phyloP scores from a whole-genome alignment of 2,797 vertebrate genomes.

The Vultur gryphus region DNA sequence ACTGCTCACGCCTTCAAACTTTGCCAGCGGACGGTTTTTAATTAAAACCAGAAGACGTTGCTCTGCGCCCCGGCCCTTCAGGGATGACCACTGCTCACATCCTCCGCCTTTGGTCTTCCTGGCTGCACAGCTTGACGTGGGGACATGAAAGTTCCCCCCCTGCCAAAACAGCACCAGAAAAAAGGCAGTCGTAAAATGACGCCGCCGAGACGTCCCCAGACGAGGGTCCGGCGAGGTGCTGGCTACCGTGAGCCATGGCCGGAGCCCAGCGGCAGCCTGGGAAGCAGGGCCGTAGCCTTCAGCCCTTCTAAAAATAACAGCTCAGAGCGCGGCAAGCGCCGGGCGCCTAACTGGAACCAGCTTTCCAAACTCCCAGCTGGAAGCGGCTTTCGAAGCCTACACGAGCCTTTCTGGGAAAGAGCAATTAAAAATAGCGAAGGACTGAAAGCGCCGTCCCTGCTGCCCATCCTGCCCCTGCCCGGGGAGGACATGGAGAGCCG shows the following conservation, averaged over 20 bases:
- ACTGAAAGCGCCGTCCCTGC: background rate
- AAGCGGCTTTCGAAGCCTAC: background rate
- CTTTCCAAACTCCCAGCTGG: conserved; percentile 46
- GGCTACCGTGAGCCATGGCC: background rate
- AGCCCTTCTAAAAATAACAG: conserved; percentile 42
- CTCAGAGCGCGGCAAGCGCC: background rate
- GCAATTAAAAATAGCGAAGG: conserved; percentile 38
- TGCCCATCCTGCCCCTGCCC: background rate
- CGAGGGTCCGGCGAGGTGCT: rapidly evolving
- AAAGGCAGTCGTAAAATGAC: background rate
- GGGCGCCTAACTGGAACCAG: conserved; percentile 51
- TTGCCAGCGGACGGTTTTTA: conserved; percentile 43
- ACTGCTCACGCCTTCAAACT: background rate
- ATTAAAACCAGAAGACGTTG: conserved; percentile 41
- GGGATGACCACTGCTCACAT: conserved; percentile 55
- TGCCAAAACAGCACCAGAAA: background rate
- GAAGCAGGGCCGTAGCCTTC: background rate
- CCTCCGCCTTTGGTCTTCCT: conserved; percentile 36
- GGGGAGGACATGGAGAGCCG: rapidly evolving
- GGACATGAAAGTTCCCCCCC: conserved; percentile 31
- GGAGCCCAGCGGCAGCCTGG: background rate
- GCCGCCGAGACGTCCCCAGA: rapidly evolving
- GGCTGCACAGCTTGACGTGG: background rate
- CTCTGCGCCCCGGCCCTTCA: background rate
- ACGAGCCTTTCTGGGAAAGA: conserved; percentile 47